Evolutionary conservation across 1,140 invertebrate genomes (phyloP), one percentile per base, ranked within the genome.

Genomic region (Halesus radiatus): DNA sequence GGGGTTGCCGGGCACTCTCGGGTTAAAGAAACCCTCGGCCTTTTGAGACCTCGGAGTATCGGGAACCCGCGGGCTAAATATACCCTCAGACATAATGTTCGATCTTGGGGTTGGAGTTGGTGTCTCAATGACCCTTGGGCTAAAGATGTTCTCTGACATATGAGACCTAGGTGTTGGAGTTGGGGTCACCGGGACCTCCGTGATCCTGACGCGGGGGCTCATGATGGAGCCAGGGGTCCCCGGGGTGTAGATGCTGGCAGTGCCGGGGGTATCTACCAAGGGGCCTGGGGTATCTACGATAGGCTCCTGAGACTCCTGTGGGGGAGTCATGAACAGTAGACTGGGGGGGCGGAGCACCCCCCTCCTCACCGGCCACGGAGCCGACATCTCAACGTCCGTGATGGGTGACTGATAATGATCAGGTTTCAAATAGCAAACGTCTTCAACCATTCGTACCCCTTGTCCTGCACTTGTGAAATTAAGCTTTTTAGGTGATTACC

Each of bases 321-420:
- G 66, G 26, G 76, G 64, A 13, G 64, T 58, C 22, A 77, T 64
- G 15, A 29, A 15, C n/a, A 81, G 32, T 18, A 29, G 77, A 83
- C 84, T 89, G 81, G 82, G 85, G 56, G 90, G 91, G 70, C 91
- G 91, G 83, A 92, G 92, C 85, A 91, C 90, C 82, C 93, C 91
- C 81, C 91, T 92, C 84, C 91, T 90, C 79, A 94, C 90, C 66
- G 93, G 92, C 93, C 94, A 94, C 85, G 93, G 93, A 84, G 91
- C 92, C 81, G 72, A 75, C 72, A 75, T 75, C 18, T 16, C n/a
- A 16, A 20, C 91, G 88, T 81, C 90, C 88, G 68, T 72, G 68
- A 50, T 22, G 23, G 20, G 29, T 26, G 62, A 32, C 26, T 66
- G 62, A n/a, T 32, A 26, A n/a, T 66, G 62, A n/a, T 32, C n/a